phyloP scores from a whole-genome alignment of 2,797 vertebrate species.

The Acanthurus lineatus region DNA sequence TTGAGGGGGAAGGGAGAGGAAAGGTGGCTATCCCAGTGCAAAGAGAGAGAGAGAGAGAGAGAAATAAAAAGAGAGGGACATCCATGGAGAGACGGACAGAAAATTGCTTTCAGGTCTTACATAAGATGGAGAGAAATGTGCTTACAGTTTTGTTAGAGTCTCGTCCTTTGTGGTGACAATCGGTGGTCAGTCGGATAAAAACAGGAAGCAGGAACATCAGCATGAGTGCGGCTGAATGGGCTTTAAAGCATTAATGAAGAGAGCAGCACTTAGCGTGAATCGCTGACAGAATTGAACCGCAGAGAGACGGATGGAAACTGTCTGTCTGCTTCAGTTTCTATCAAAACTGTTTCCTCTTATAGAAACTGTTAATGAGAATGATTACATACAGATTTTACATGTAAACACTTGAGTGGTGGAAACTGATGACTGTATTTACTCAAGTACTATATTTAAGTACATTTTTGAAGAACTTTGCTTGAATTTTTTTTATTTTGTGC shows the following conservation, averaged over 20 bases:
- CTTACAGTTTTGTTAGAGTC: slow-evolving; percentile 24
- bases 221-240: slow-evolving; percentile 44
- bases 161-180: slow-evolving; percentile 18
- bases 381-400: not conserved
- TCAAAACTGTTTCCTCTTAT: too few relatives aligned
- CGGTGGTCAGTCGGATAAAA: slow-evolving; percentile 38
- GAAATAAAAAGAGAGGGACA: slow-evolving; percentile 57
- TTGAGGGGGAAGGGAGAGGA: slow-evolving; percentile 74
- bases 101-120: slow-evolving; percentile 55
- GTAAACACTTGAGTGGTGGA: too few relatives aligned
- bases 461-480: too few relatives aligned
- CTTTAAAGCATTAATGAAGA: slow-evolving; percentile 54
- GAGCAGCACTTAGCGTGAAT: slow-evolving; percentile 33
- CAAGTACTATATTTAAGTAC: too few relatives aligned
- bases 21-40: slow-evolving; percentile 70
- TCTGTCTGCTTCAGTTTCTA: slow-evolving; percentile 6
- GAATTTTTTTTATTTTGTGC: too few relatives aligned
- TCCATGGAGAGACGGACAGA: slow-evolving; percentile 33
- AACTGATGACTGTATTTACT: too few relatives aligned
- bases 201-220: slow-evolving; percentile 32
- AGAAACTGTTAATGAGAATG: not conserved
- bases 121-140: slow-evolving; percentile 41
- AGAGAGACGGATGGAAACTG: not conserved
- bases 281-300: not conserved
- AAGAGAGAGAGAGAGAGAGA: slow-evolving; percentile 34